These are phyloP conservation scores for Neoarius graeffei DNA, from an alignment of 2,113 vertebrate species.

Conservation along the genomic window DNA sequence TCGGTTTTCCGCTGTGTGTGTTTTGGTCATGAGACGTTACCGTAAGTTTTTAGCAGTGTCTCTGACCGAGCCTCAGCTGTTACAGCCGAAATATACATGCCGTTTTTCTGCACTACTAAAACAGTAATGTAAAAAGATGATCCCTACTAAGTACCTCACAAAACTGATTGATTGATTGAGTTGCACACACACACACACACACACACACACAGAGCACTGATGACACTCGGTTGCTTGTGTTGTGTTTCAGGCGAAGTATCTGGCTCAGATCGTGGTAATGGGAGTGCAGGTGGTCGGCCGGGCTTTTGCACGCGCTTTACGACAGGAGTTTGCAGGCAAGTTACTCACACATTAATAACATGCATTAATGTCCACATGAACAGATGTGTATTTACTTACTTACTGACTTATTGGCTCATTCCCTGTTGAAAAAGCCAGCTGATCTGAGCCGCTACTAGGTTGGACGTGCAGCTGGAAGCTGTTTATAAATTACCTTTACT, in stretches of 20 bases:
- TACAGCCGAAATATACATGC: background rate
- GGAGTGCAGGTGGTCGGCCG: conserved; percentile 92
- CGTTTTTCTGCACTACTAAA: background rate
- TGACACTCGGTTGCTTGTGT: background rate
- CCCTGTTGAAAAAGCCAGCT: background rate
- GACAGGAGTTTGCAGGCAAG: conserved; percentile 91
- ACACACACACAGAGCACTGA: background rate
- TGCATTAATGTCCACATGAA: background rate
- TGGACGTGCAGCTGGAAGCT: background rate
- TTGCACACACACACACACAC: background rate
- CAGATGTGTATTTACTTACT: background rate
- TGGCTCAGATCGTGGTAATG: conserved; percentile 94
- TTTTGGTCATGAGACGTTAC: background rate
- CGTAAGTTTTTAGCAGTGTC: background rate
- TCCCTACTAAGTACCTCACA: no score
- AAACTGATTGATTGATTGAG: background rate
- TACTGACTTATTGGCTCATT: background rate
- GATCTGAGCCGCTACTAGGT: background rate
- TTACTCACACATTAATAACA: background rate
- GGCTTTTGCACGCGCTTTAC: conserved; percentile 90
- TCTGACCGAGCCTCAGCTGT: background rate
- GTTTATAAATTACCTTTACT: background rate
- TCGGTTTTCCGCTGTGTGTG: background rate
- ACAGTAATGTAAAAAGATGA: background rate
- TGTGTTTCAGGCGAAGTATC: conserved; percentile 84